phyloP scores from a whole-genome alignment of 2,797 vertebrate species.

The Rousettus madagascariensis region DNA sequence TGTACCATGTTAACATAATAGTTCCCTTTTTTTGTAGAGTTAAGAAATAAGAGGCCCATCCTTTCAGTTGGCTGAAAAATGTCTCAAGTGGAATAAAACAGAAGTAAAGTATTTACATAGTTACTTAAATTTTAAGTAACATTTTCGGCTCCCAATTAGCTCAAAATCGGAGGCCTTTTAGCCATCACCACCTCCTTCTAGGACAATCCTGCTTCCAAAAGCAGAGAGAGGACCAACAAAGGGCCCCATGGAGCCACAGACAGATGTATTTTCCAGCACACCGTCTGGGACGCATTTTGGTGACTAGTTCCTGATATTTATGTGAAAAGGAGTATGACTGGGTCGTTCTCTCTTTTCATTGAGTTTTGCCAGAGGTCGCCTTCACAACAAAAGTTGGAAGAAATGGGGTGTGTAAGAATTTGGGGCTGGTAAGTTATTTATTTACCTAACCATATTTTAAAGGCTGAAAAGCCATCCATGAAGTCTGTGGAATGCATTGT shows the following conservation, averaged over 20 bases:
- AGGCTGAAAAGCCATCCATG: not conserved
- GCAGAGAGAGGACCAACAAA: not conserved
- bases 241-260: rapidly evolving
- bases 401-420: slow-evolving; percentile 54
- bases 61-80: not conserved
- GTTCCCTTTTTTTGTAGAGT: not conserved
- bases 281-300: not conserved
- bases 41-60: not conserved
- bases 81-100: not conserved
- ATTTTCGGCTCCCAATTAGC: not conserved
- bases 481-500: slow-evolving; percentile 57
- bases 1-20: not conserved
- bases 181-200: not conserved
- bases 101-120: not conserved
- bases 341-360: not conserved
- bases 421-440: slow-evolving; percentile 59
- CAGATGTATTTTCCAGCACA: slow-evolving; percentile 10
- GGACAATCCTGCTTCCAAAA: not conserved
- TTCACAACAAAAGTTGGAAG: slow-evolving; percentile 33
- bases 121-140: slow-evolving; percentile 23
- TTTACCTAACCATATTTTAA: slow-evolving; percentile 54
- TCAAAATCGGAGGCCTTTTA: not conserved
- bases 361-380: slow-evolving; percentile 48
- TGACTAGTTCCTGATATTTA: slow-evolving; percentile 50
- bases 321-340: slow-evolving; percentile 31